Percentiles rank a stretch among this genome's conserved stretches.
These are phyloP conservation scores for Lycophotia porphyrea DNA, from an alignment of 2,888 invertebrate genomes.

Conservation along the genomic window DNA sequence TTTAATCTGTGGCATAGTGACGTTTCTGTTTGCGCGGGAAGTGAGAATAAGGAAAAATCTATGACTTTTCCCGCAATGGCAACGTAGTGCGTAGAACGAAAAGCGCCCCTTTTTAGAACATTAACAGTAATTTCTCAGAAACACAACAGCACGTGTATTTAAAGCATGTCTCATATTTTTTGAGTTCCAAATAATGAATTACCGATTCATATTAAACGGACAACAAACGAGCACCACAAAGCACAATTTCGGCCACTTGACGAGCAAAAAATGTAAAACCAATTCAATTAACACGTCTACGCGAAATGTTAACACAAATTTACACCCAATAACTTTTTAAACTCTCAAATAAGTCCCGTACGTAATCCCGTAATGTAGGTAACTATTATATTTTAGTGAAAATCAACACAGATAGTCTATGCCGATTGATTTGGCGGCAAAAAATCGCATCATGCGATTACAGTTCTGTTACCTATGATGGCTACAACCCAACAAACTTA, in stretches of 20 bases:
- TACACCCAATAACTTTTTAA: constrained; percentile 32
- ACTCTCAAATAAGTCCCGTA: constrained; percentile 65
- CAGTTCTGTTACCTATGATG: background rate
- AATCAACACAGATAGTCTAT: constrained; percentile 49
- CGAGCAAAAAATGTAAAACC: constrained; percentile 32
- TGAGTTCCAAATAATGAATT: background rate
- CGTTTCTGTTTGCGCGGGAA: constrained; percentile 39
- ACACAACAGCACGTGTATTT: background rate
- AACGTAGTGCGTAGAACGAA: background rate
- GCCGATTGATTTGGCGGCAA: constrained; percentile 52
- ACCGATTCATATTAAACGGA: background rate
- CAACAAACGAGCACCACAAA: background rate
- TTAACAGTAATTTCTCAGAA: background rate
- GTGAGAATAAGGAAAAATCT: constrained; percentile 4
- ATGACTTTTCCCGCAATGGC: background rate
- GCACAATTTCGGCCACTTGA: background rate
- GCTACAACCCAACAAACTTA: background rate
- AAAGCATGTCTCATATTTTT: background rate
- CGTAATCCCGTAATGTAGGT: constrained; percentile 66
- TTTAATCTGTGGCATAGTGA: constrained; percentile 49
- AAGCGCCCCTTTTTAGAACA: background rate
- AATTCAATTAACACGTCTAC: constrained; percentile 25
- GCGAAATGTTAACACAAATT: constrained; percentile 33
- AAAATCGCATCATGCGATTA: constrained; percentile 42
- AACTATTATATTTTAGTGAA: constrained; percentile 57